Evolutionary conservation across 2,113 vertebrate species (phyloP).

Genomic region (Verasper variegatus): DNA sequence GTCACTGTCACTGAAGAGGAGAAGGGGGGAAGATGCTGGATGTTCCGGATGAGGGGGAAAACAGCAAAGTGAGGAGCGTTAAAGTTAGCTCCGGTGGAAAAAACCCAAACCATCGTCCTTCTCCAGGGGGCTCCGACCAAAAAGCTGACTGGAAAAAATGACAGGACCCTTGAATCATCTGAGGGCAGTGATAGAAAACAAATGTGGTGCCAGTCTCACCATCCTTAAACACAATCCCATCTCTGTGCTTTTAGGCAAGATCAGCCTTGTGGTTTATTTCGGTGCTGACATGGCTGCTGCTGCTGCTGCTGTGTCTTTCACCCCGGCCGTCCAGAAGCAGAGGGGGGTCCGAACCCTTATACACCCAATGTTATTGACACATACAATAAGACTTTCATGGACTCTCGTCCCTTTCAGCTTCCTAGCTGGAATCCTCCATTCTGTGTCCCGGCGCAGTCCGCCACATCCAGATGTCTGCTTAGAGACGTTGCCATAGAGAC

Average conservation of each 20-base stretch:
- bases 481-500: constrained; percentile 73
- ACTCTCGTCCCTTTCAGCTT: constrained; percentile 76
- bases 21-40: constrained; percentile 44
- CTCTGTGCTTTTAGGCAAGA: constrained; percentile 50
- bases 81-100: constrained; percentile 78
- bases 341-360: constrained; percentile 55
- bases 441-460: constrained; percentile 51
- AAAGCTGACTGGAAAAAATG: constrained; percentile 81
- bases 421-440: constrained; percentile 79
- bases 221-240: constrained; percentile 65
- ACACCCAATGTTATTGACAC: constrained; percentile 66
- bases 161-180: constrained; percentile 81
- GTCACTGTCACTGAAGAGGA: constrained; percentile 50
- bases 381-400: constrained; percentile 78
- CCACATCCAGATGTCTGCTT: constrained; percentile 78
- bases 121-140: constrained; percentile 68
- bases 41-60: constrained; percentile 53
- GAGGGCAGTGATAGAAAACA: constrained; percentile 73
- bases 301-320: constrained; percentile 48
- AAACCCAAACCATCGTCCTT: constrained; percentile 66
- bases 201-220: constrained; percentile 68
- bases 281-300: constrained; percentile 39
- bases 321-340: constrained; percentile 36
- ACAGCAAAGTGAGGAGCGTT: constrained; percentile 57
- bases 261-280: constrained; percentile 43